A percentile compares a stretch with the other conserved stretches of the same genome.
These are phyloP conservation scores for Tetrao urogallus DNA, from an alignment of 2,113 vertebrate species.

Conservation along the genomic window DNA sequence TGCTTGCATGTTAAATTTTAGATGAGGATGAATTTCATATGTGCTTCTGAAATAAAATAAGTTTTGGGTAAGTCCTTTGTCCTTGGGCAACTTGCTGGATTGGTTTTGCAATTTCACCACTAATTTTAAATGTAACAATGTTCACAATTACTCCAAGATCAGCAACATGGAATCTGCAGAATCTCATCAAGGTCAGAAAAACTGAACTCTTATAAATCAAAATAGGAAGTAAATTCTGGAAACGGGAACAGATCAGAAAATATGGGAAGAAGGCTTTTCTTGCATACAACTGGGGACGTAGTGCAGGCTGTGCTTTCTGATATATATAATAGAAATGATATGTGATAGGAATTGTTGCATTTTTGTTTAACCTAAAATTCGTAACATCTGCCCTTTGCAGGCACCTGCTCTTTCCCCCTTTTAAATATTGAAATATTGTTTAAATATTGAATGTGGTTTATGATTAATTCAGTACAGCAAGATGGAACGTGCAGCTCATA, in stretches of 20 bases:
- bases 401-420: background rate
- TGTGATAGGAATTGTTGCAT: background rate
- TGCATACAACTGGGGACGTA: background rate
- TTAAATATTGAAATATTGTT: background rate
- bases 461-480: conserved; percentile 34
- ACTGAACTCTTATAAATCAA: background rate
- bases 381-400: background rate
- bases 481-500: background rate
- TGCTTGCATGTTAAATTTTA: background rate
- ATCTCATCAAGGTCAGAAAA: background rate
- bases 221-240: background rate
- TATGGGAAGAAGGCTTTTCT: background rate
- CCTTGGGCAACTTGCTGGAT: background rate
- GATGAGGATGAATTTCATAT: fast-evolving
- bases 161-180: background rate
- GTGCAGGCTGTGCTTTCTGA: background rate
- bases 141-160: background rate
- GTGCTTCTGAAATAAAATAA: conserved; percentile 12
- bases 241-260: background rate
- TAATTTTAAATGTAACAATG: background rate
- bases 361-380: conserved; percentile 16
- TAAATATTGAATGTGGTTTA: conserved; percentile 16
- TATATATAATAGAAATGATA: background rate
- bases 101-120: background rate
- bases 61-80: background rate